Percentiles rank a stretch among this genome's conserved stretches.
Conservation (phyloP, 2,797 vertebrate species). For the Naso thynnoides region DNA sequence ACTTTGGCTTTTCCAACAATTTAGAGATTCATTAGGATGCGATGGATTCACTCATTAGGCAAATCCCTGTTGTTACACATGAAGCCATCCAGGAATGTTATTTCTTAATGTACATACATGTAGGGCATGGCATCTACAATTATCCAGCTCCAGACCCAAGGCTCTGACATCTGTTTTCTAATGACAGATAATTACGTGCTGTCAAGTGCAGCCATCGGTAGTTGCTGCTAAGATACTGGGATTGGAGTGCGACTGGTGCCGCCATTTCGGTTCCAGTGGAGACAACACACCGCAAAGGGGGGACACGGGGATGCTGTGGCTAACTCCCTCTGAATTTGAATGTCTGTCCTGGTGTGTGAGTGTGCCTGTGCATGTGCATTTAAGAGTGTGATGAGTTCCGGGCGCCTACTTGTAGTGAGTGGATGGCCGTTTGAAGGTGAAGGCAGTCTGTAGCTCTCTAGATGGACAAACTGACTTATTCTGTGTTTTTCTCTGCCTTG, state of each 20-base stretch:
- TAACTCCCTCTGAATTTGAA: slow-evolving; percentile 32
- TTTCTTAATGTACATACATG: slow-evolving; percentile 55
- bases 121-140: slow-evolving; percentile 68
- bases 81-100: slow-evolving; percentile 53
- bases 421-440: not conserved
- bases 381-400: slow-evolving; percentile 12
- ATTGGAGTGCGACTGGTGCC: slow-evolving; percentile 49
- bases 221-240: slow-evolving; percentile 84
- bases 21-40: slow-evolving; percentile 38
- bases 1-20: slow-evolving; percentile 35
- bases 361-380: not conserved
- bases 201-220: slow-evolving; percentile 91
- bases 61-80: slow-evolving; percentile 48
- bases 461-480: not conserved
- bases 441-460: not conserved
- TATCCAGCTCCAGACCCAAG: slow-evolving; percentile 77
- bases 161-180: slow-evolving; percentile 93
- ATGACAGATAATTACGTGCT: slow-evolving; percentile 95
- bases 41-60: slow-evolving; percentile 44
- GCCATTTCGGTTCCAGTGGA: slow-evolving; percentile 49
- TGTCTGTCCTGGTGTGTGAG: not conserved
- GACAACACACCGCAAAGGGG: slow-evolving; percentile 9
- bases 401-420: not conserved
- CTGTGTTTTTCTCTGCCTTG: not conserved
- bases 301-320: not conserved